Base-by-base conservation (phyloP, 2,888 invertebrate species). In the Drosophila putrida region DNA sequence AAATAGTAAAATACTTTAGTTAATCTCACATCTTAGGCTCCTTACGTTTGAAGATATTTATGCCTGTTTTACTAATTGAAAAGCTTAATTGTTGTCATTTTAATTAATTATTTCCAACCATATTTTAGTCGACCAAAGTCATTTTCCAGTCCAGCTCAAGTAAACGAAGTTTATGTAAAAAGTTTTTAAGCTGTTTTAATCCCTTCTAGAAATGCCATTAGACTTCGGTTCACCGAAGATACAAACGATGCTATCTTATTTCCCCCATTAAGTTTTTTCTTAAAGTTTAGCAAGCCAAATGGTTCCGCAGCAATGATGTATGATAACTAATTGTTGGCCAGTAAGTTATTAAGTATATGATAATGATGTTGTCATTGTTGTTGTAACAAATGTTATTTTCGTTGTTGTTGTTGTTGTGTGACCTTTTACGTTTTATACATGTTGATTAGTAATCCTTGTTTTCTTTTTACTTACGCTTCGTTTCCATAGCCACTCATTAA, bases 381-480 rank as follows among this genome's bases (percentile, higher is more conserved):
- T 51, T 61, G 60, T 81, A 41, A 41, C 39, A 39, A 39, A 13
- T 55, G 25, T 41, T 15, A 4, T 31, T 47, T n/a, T 67, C 35
- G 38, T 59, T 49, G 28, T 35, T 35, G 20, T 50, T 38, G 43
- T 57, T 60, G 66, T 65, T 64, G 65, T 67, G 57, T 68, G 60
- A 59, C 58, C 59, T 68, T 80, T 82, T 86, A 47, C 68, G 71
- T 83, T 73, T 46, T 35, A 8, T 38, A 43, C 65, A 54, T 58
- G 54, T 74, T 60, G 38, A 47, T 65, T 62, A 28, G 75, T 44
- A 62, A 43, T 31, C 15, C 13, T 20, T 65, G 8, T 51, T 20
- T 53, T 54, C 20, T 35, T 38, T 20, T 25, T 47, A 8, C 47
- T 54, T 41, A 65, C 50, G 77, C 58, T 67, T 61, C 15, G 50